Percentiles rank a stretch among this genome's conserved stretches.
Evolutionary conservation across 2,113 vertebrate species (phyloP).

Genomic region (Neodon shergylaensis): DNA sequence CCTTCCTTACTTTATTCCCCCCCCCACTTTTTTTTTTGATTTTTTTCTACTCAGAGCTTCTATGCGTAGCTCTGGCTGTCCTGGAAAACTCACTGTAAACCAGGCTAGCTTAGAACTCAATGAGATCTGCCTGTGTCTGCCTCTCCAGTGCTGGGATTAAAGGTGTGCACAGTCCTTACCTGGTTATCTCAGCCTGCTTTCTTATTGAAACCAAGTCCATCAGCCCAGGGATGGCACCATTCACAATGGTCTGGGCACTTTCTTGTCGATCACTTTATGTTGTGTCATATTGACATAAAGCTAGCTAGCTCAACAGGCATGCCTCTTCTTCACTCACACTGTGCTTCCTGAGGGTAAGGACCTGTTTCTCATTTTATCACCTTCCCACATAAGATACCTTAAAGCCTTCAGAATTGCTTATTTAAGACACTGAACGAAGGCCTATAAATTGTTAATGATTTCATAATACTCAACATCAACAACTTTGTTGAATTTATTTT

Average conservation of each 20-base stretch:
- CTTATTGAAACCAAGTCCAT: background rate
- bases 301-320: background rate
- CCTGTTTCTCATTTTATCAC: background rate
- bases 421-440: background rate
- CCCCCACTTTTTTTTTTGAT: too few species aligned
- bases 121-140: background rate
- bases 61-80: background rate
- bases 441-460: background rate
- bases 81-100: background rate
- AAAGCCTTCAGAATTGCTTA: background rate
- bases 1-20: background rate
- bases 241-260: background rate
- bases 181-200: background rate
- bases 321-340: background rate
- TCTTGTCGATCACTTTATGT: background rate
- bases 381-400: background rate
- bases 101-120: background rate
- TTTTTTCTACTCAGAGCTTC: background rate
- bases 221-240: background rate
- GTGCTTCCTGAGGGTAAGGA: background rate
- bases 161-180: background rate
- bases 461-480: background rate
- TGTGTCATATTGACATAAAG: background rate
- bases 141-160: background rate
- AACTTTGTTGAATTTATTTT: conserved; percentile 34